phyloP scores from a whole-genome alignment of 2,113 vertebrate species.

The Phoenicopterus ruber region DNA sequence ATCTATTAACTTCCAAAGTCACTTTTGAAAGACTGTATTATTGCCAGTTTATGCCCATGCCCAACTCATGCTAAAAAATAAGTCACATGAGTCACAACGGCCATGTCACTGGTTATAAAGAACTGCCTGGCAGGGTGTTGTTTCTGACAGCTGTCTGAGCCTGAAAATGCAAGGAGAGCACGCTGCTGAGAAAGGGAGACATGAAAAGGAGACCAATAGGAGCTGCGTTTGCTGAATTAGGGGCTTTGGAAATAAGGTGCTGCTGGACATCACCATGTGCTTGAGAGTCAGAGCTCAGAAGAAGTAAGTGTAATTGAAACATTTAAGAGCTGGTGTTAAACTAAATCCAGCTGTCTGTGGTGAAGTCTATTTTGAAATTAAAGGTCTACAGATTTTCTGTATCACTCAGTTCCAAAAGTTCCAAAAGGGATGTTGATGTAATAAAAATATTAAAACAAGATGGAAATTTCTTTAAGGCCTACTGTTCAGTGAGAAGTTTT shows the following conservation, averaged over 20 bases:
- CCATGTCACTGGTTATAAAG: background rate
- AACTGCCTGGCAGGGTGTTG: background rate
- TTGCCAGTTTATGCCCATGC: background rate
- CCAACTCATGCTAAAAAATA: background rate
- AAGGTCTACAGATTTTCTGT: background rate
- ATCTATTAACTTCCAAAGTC: background rate
- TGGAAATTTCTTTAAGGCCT: background rate
- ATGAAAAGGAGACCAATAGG: background rate
- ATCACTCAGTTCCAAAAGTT: background rate
- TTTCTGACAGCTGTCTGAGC: background rate
- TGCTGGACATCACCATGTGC: background rate
- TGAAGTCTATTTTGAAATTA: conserved; percentile 15
- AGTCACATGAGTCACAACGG: background rate
- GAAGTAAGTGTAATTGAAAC: background rate
- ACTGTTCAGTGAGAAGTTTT: background rate
- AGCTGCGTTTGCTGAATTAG: background rate
- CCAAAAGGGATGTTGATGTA: background rate
- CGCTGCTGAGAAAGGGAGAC: background rate
- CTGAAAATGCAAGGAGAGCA: background rate
- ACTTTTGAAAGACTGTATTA: background rate
- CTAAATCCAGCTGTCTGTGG: conserved; percentile 13
- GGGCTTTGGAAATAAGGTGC: background rate
- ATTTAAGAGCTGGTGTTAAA: conserved; percentile 27
- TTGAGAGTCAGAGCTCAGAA: background rate
- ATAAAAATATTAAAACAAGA: background rate